A percentile compares a stretch with the other conserved stretches of the same genome.
Conservation (phyloP, 2,113 vertebrate species). For the Silurus glanis region DNA sequence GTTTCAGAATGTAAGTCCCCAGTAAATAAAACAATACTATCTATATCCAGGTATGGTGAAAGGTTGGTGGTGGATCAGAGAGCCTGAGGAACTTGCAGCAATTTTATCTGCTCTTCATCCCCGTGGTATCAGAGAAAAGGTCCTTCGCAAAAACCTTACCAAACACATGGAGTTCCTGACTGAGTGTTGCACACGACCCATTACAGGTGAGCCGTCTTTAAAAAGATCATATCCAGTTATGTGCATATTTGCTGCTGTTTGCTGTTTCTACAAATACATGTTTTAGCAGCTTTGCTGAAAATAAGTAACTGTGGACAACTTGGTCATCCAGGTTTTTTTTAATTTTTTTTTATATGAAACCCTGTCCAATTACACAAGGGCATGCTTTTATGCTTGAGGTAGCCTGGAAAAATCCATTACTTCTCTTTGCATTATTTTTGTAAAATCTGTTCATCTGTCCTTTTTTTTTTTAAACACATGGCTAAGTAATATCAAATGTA, state of each 20-base stretch:
- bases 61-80: constrained; percentile 93
- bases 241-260: neutral
- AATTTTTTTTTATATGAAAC: neutral
- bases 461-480: neutral
- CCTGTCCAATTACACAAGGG: neutral
- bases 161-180: constrained; percentile 90
- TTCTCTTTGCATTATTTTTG: neutral
- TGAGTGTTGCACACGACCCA: constrained; percentile 79
- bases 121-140: constrained; percentile 86
- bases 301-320: neutral
- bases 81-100: constrained; percentile 79
- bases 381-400: neutral
- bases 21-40: constrained; percentile 60
- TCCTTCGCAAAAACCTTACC: constrained; percentile 89
- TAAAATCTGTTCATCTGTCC: neutral
- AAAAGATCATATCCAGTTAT: neutral
- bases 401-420: neutral
- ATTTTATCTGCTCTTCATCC: constrained; percentile 84
- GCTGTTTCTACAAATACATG: neutral
- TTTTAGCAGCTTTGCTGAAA: neutral
- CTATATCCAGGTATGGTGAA: constrained; percentile 85
- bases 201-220: constrained; percentile 72
- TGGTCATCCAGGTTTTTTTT: neutral
- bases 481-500: neutral
- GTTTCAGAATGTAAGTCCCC: neutral